Evolutionary conservation across 2,797 vertebrate species (phyloP).

Genomic region (Coracias cyanogaster): DNA sequence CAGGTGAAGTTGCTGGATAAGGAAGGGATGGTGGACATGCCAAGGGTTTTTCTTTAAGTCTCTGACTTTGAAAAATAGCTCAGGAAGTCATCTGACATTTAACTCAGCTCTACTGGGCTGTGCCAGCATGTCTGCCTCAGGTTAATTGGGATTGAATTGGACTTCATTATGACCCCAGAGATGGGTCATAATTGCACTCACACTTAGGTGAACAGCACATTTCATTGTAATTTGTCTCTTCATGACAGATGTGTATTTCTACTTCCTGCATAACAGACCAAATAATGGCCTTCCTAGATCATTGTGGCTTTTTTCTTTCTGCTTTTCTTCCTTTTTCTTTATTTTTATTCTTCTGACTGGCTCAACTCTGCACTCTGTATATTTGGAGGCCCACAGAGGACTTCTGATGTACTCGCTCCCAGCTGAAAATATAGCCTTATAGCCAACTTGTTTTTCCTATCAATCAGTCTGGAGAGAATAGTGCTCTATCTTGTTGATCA

Average conservation of each 20-base stretch:
- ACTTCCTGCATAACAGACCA: neutral
- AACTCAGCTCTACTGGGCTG: neutral
- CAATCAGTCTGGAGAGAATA: constrained; percentile 3
- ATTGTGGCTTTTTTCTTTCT: neutral
- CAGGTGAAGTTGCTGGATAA: neutral
- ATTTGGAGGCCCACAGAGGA: neutral
- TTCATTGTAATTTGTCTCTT: neutral
- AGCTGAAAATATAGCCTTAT: neutral
- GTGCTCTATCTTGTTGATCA: constrained; percentile 41
- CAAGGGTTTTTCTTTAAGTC: neutral
- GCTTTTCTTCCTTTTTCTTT: neutral
- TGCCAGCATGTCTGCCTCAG: neutral
- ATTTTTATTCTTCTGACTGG: neutral
- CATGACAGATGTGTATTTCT: neutral
- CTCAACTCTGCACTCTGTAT: neutral
- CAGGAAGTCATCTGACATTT: neutral
- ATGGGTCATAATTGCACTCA: neutral
- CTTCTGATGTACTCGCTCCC: neutral
- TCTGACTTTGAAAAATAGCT: neutral
- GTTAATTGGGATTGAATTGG: neutral
- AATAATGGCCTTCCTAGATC: neutral
- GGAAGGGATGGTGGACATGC: no score
- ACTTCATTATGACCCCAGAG: neutral
- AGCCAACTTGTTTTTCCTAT: constrained; percentile 2
- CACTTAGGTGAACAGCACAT: neutral